Evolutionary conservation across 2,888 invertebrate species (phyloP).

Genomic region (Leptura quadrifasciata): DNA sequence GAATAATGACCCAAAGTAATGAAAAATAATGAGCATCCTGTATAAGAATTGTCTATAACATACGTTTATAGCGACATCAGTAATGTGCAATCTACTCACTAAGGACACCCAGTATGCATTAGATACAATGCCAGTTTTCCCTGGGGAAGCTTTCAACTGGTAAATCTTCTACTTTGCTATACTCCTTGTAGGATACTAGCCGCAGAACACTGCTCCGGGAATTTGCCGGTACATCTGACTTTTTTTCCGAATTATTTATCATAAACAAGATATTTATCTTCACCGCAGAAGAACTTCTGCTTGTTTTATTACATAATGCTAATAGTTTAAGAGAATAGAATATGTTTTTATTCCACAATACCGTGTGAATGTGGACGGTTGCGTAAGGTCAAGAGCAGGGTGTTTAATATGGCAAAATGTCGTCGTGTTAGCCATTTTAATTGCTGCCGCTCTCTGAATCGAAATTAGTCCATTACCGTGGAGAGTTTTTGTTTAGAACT

Average conservation of each 20-base stretch:
- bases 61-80: no score
- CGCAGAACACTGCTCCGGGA: neutral
- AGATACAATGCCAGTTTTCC: no score
- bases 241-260: conserved; percentile 30
- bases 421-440: conserved; percentile 60
- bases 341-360: conserved; percentile 21
- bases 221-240: neutral
- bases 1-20: no score
- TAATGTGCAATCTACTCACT: no score
- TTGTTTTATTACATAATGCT: conserved; percentile 32
- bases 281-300: neutral
- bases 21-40: no score
- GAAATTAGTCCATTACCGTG: conserved; percentile 59
- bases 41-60: no score
- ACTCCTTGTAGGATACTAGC: neutral
- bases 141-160: neutral
- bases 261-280: conserved; percentile 38
- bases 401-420: conserved; percentile 51
- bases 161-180: neutral
- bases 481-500: conserved; percentile 43
- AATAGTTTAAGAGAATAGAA: conserved; percentile 32
- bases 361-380: conserved; percentile 38
- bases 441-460: conserved; percentile 60
- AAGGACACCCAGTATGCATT: no score
- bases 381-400: conserved; percentile 50